Base-by-base conservation (phyloP, 1,140 invertebrate genomes). In the Sinonovacula constricta region DNA sequence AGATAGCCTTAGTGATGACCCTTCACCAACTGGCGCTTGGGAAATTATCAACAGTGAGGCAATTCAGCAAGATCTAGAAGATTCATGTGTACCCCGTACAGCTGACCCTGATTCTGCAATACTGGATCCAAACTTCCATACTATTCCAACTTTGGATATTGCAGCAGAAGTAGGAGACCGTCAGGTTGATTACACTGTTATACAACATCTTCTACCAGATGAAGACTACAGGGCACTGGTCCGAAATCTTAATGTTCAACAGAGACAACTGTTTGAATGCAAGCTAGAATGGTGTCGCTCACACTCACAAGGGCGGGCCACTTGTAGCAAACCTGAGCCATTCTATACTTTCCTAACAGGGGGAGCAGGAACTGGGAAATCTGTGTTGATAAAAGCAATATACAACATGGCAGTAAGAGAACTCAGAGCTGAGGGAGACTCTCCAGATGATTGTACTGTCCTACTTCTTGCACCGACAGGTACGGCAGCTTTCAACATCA, bases 361-460 rank as follows among this genome's bases (percentile, higher is more conserved):
- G 7, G 60, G 33, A 22, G 60, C 60, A 14, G 60, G 60, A 5
- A 63, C 60, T 15, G 60, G 60, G 33, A 63, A 63, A 34, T 31
- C 28, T 63, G 26, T 63, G 30, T 22, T 63, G 15, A 63, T 63
- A 30, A 63, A 10, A 63, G 60, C 60, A 10, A 63, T 63, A 24
- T 63, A 63, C 30, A 63, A 63, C 30, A 63, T 63, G 60, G 60
- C 60, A 31, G 60, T 63, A 31, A 31, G 28, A 31, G 60, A 63
- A 34, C 33, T 63, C 14, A 24, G 60, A 63, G 30, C 4, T 30
- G 60, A 63, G 22, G 30, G 60, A 15, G 60, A 63, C 60, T 34
- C 26, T 7, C 60, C 33, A 34, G 33, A 30, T 63, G 60, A 63
- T 34, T 63, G 60, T 34, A 63, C 60, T 63, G 60, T 63, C 22